Evolutionary conservation across 2,113 vertebrate genomes (phyloP).

Genomic region (Clarias gariepinus): DNA sequence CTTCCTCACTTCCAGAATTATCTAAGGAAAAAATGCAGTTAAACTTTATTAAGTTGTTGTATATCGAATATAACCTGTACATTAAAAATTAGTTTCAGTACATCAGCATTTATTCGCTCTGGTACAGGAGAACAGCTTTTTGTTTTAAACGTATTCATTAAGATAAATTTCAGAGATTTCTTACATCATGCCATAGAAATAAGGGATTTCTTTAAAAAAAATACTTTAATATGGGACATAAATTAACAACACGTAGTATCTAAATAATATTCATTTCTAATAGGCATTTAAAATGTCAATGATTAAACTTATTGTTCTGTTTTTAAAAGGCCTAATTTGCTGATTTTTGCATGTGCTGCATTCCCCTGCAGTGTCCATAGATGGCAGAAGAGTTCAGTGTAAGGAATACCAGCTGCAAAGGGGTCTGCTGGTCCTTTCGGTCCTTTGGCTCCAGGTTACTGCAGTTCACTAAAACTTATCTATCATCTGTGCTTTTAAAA

Average conservation of each 20-base stretch:
- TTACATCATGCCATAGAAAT: background rate
- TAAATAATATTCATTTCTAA: background rate
- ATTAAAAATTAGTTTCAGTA: background rate
- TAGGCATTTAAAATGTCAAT: background rate
- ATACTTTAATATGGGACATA: background rate
- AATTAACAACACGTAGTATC: background rate
- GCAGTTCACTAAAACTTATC: constrained; percentile 36
- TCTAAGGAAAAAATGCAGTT: constrained; percentile 60
- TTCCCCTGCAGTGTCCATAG: constrained; percentile 58
- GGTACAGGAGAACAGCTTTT: background rate
- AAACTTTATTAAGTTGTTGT: background rate
- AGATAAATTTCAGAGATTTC: too few relatives aligned
- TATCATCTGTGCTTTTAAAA: constrained; percentile 31
- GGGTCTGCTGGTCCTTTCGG: constrained; percentile 73
- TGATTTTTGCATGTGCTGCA: constrained; percentile 11
- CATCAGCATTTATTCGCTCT: background rate
- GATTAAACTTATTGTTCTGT: background rate
- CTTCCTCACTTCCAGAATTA: constrained; percentile 85
- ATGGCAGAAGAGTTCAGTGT: constrained; percentile 69
- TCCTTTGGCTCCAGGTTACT: constrained; percentile 72
- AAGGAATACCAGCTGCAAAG: constrained; percentile 17
- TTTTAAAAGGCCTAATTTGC: background rate
- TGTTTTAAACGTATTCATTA: background rate
- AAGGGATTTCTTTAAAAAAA: background rate
- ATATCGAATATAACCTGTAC: background rate